A percentile compares a stretch with the other conserved stretches of the same genome.
phyloP scores from a whole-genome alignment of 2,888 invertebrate species.

The Drosophila subsilvestris region DNA sequence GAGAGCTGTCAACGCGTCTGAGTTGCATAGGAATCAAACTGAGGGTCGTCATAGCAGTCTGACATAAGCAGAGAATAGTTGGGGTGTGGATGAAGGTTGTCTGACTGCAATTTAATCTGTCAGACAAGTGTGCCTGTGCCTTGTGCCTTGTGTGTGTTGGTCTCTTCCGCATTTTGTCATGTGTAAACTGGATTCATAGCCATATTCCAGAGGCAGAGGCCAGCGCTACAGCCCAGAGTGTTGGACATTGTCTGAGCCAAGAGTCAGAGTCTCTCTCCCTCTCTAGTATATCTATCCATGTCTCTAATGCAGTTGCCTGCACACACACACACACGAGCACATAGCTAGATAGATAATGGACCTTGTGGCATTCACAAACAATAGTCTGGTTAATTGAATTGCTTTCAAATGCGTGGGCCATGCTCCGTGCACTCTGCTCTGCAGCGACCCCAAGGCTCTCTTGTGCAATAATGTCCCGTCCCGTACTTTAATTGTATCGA shows the following conservation, averaged over 20 bases:
- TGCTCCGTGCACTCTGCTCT: conserved; percentile 2
- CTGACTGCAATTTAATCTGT: conserved; percentile 56
- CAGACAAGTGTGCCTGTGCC: conserved; percentile 54
- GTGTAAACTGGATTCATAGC: conserved; percentile 15
- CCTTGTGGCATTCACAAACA: conserved; percentile 44
- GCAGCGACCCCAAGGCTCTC: conserved; percentile 37
- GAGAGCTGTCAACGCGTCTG: conserved; percentile 21
- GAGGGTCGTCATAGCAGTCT: too few species aligned
- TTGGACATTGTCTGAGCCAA: conserved; percentile 29
- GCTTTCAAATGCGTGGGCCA: conserved; percentile 66
- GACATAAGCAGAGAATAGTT: not conserved
- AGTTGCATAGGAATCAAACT: not conserved
- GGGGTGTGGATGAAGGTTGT: too few species aligned
- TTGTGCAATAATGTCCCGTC: conserved; percentile 56
- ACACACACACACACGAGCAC: conserved; percentile 5
- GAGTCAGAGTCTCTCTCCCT: conserved; percentile 5
- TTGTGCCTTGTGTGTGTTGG: conserved; percentile 20
- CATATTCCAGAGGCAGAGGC: not conserved
- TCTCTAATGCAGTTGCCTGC: conserved; percentile 50
- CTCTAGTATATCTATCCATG: conserved; percentile 11
- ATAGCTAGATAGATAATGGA: conserved; percentile 45
- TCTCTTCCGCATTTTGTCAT: conserved; percentile 57
- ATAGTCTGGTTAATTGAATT: conserved; percentile 68
- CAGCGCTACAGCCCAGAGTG: conserved; percentile 29
- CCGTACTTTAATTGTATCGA: conserved; percentile 41